These are phyloP conservation scores for Chlorodrepanis virens DNA, from an alignment of 2,113 vertebrate species.

Conservation along the genomic window DNA sequence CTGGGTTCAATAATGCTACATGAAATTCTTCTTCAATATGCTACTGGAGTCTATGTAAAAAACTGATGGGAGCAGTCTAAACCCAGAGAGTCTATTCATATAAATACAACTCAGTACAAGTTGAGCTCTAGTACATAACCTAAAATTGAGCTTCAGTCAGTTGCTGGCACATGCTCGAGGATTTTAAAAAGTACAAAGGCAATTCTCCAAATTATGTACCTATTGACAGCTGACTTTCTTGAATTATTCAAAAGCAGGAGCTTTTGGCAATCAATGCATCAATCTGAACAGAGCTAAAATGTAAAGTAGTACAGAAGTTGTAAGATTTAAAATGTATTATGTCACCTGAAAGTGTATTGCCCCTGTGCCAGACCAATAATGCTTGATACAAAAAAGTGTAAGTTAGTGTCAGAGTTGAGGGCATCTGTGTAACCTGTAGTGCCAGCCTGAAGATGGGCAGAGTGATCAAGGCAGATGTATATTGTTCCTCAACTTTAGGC, in stretches of 20 bases:
- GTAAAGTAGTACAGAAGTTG: background rate
- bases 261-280: conserved; percentile 12
- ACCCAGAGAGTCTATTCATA: background rate
- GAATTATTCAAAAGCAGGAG: conserved; percentile 46
- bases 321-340: background rate
- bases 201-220: conserved; percentile 39
- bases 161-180: background rate
- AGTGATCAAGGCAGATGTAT: background rate
- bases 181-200: conserved; percentile 40
- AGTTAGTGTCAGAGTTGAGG: background rate
- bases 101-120: background rate
- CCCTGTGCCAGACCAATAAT: background rate
- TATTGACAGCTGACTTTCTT: conserved; percentile 10
- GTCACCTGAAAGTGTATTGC: background rate
- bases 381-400: background rate
- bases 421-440: background rate
- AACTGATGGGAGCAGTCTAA: background rate
- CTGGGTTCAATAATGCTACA: background rate
- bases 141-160: conserved; percentile 20
- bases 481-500: background rate
- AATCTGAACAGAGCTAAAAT: background rate
- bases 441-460: background rate
- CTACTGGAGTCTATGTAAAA: background rate
- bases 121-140: background rate
- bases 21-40: background rate